Percentiles rank a stretch among this genome's conserved stretches.
phyloP scores from a whole-genome alignment of 1,140 invertebrate species.

The Zaprionus ornatus region DNA sequence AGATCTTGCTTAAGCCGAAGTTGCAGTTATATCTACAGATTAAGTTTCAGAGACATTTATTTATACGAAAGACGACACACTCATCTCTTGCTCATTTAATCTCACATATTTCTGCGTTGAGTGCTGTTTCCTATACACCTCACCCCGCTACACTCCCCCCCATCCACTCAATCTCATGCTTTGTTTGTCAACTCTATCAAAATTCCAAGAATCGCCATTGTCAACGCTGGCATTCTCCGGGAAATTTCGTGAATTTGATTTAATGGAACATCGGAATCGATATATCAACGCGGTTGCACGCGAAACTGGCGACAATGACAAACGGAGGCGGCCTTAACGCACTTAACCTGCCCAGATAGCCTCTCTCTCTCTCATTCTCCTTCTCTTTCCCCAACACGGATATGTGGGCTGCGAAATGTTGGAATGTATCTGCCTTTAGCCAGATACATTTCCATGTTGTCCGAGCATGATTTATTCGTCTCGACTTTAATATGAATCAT shows the following conservation, averaged over 20 bases:
- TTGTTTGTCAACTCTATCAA: constrained; percentile 45
- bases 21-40: background rate
- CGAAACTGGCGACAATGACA: constrained; percentile 48
- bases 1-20: background rate
- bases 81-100: constrained; percentile 26
- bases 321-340: constrained; percentile 46
- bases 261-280: constrained; percentile 69
- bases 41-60: background rate
- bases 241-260: constrained; percentile 69
- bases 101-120: constrained; percentile 1
- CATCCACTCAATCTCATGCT: background rate
- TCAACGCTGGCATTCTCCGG: constrained; percentile 35
- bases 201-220: constrained; percentile 70
- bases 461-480: constrained; percentile 59
- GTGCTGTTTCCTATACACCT: constrained; percentile 8
- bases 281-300: constrained; percentile 75
- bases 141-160: constrained; percentile 14
- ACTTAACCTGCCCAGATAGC: constrained; percentile 41
- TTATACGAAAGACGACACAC: background rate
- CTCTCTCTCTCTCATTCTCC: too few species aligned
- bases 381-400: background rate
- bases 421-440: too few species aligned
- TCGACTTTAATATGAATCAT: constrained; percentile 77
- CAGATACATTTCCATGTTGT: constrained; percentile 44
- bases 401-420: too few species aligned